Percentiles rank a stretch among this genome's conserved stretches.
These are phyloP conservation scores for Ispidina picta DNA, from an alignment of 2,797 vertebrate genomes.

Conservation along the genomic window DNA sequence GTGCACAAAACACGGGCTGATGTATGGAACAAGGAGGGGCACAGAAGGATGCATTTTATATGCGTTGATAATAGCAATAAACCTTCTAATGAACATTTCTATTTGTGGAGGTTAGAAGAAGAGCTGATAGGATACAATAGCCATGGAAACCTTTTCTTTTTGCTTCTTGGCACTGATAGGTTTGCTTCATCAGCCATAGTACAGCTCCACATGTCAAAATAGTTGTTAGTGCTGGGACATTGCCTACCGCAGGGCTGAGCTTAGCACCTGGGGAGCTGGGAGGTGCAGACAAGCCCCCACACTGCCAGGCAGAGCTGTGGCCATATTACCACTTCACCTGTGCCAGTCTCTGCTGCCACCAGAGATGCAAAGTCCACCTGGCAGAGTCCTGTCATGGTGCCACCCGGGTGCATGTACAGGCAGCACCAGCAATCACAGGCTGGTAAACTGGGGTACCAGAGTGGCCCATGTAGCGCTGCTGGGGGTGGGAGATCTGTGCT, in stretches of 20 bases:
- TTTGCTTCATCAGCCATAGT: neutral
- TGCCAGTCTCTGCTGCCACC: neutral
- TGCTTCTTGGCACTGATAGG: neutral
- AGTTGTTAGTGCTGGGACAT: neutral
- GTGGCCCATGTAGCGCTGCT: fast-evolving
- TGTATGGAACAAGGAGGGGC: neutral
- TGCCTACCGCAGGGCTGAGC: neutral
- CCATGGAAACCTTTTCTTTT: neutral
- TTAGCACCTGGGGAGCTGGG: neutral
- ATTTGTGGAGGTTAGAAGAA: neutral
- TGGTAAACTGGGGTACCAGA: neutral
- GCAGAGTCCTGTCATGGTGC: no score
- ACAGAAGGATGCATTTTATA: neutral
- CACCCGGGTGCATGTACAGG: fast-evolving
- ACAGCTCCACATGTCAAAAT: neutral
- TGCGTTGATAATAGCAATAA: neutral
- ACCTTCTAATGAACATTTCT: neutral
- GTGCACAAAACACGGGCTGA: neutral
- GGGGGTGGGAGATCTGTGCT: neutral
- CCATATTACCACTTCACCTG: fast-evolving
- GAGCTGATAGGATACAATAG: neutral
- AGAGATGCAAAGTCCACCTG: neutral
- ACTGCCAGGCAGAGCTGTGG: neutral
- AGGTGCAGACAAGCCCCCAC: fast-evolving
- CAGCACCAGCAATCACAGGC: fast-evolving